Base-by-base conservation (phyloP, 1,140 invertebrate species). In the Linepithema humile region DNA sequence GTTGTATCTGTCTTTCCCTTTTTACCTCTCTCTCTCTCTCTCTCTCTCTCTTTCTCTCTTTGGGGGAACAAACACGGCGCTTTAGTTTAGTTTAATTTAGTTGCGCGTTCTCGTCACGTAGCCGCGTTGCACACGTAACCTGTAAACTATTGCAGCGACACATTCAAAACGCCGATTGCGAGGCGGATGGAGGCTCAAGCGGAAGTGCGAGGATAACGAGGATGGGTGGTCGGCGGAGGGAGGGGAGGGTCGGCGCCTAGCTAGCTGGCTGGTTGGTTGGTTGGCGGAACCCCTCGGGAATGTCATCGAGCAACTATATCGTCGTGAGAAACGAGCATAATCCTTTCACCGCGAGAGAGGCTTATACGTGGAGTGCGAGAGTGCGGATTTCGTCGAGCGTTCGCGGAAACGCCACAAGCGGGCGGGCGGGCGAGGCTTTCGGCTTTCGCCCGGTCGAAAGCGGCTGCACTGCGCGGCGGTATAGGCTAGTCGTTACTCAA, bases 41-140 rank as follows among this genome's bases (percentile, higher is more conserved):
- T 82, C 69, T 48, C 60, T 59, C n/a, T 29, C 3, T 4, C 40
- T 26, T 40, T 59, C 17, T 5, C 57, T 20, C 38, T 29, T 38
- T 35, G 43, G 3, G 45, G 60, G 23, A 77, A 77, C 48, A 55
- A 45, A 55, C 43, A 43, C 6, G 60, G 48, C 1, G 23, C 40
- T 53, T 83, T 35, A 77, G 73, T 77, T 83, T 77, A 83, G 60
- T 83, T 83, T 83, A 83, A 83, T 67, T 83, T 78, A 83, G 73
- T 83, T 83, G 45, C 60, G 20, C 50, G 73, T 65, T 83, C 69
- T 74, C 73, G 60, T 83, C 57, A 78, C 73, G 74, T 75, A 64
- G 59, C 43, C 38, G 35, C 48, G 23, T 20, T 9, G 64, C 64
- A 35, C 43, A 29, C 40, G 59, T 45, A 67, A 67, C 35, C 23